A percentile compares a stretch with the other conserved stretches of the same genome.
Evolutionary conservation across 1,140 invertebrate species (phyloP).

Genomic region (Diorhabda elongata): DNA sequence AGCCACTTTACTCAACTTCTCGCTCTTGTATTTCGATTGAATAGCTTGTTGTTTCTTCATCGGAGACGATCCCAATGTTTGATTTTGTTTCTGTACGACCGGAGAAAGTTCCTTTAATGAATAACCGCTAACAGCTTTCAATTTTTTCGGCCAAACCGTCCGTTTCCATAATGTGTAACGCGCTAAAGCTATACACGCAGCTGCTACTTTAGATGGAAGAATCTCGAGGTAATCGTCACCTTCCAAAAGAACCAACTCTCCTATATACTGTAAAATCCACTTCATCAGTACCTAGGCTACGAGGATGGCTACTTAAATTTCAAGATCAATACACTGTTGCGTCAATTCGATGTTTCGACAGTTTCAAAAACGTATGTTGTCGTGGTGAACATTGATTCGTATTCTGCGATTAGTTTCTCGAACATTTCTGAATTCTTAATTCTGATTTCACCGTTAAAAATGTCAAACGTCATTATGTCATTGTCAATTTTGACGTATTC

Average conservation of each 20-base stretch:
- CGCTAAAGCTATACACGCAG: slow-evolving; percentile 54
- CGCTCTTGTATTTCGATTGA: slow-evolving; percentile 52
- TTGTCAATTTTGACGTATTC: too few relatives aligned
- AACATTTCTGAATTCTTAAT: too few relatives aligned
- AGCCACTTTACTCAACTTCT: slow-evolving; percentile 37
- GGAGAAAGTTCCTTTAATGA: slow-evolving; percentile 50
- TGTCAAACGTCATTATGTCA: too few relatives aligned
- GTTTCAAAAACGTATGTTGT: too few relatives aligned
- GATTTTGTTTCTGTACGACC: slow-evolving; percentile 50
- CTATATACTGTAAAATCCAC: slow-evolving; percentile 51
- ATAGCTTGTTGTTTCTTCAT: slow-evolving; percentile 54
- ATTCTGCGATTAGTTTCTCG: too few relatives aligned
- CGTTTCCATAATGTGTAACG: slow-evolving; percentile 45
- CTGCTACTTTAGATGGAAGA: slow-evolving; percentile 58
- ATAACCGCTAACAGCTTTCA: slow-evolving; percentile 49
- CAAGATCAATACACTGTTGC: too few relatives aligned
- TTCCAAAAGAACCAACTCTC: slow-evolving; percentile 58
- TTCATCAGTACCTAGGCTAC: too few relatives aligned
- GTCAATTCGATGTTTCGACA: too few relatives aligned
- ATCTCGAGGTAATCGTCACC: slow-evolving; percentile 56
- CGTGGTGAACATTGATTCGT: too few relatives aligned
- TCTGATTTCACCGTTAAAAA: too few relatives aligned
- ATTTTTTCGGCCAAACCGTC: slow-evolving; percentile 46
- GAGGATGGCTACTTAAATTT: too few relatives aligned
- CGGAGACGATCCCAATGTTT: slow-evolving; percentile 49